These are phyloP conservation scores for Kradibia gibbosae DNA, from an alignment of 1,140 invertebrate species.

Conservation along the genomic window DNA sequence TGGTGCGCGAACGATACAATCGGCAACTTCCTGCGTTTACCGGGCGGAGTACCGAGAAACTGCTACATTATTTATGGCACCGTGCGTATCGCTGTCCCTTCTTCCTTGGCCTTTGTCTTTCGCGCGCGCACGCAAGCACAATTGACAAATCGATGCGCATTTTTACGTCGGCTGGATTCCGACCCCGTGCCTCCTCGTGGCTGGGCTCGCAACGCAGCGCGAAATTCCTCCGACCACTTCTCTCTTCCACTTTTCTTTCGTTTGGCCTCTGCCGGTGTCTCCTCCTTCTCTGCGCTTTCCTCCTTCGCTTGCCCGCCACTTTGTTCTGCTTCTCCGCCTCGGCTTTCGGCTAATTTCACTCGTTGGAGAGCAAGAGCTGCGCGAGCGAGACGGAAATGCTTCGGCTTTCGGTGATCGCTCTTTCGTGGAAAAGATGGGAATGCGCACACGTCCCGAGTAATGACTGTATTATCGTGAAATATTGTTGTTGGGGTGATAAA, in stretches of 20 bases:
- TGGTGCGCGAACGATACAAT: conserved; percentile 29
- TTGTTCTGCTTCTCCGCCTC: background rate
- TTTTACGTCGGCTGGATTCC: background rate
- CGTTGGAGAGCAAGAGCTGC: background rate
- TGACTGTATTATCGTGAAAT: background rate
- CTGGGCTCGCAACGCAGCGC: too few relatives aligned
- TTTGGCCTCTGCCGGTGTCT: background rate
- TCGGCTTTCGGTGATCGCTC: background rate
- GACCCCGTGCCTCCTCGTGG: background rate
- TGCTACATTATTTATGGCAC: conserved; percentile 45
- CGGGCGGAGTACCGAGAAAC: conserved; percentile 21
- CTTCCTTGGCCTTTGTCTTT: conserved; percentile 14
- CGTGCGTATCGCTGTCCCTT: background rate
- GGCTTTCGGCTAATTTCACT: background rate
- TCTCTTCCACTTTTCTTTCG: background rate
- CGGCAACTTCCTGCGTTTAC: conserved; percentile 37
- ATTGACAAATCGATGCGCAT: conserved; percentile 47
- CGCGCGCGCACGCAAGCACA: background rate
- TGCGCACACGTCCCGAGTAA: background rate
- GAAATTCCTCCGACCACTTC: too few relatives aligned
- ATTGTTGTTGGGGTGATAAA: background rate
- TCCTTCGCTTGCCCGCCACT: background rate
- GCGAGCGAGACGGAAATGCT: background rate
- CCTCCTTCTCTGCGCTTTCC: background rate
- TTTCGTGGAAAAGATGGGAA: background rate